Conservation (phyloP, 2,113 vertebrate genomes). For the Thalassoma bifasciatum region DNA sequence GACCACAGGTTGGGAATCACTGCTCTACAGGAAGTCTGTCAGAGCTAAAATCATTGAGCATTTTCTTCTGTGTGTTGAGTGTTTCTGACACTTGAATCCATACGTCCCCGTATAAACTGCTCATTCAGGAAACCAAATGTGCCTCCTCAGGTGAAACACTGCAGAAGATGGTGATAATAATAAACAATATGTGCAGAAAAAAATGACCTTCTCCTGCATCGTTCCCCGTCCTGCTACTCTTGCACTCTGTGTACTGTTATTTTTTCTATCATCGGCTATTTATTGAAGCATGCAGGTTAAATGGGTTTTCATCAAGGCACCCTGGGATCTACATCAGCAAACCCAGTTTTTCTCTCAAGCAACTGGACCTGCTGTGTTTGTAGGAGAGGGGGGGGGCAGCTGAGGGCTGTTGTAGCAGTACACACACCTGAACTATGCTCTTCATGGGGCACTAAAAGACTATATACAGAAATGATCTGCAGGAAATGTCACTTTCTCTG, state of each 20-base stretch:
- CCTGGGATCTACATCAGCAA: constrained; percentile 82
- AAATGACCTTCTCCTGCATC: constrained; percentile 59
- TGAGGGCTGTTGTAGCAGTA: constrained; percentile 29
- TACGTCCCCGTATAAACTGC: neutral
- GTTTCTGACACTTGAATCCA: neutral
- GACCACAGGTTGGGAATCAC: too few relatives aligned
- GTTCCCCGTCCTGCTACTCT: constrained; percentile 56
- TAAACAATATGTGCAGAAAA: constrained; percentile 35
- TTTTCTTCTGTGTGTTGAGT: constrained; percentile 1
- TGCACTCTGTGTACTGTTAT: constrained; percentile 49
- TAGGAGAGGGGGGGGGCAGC: constrained; percentile 16
- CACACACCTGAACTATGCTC: constrained; percentile 30
- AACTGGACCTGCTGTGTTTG: constrained; percentile 36
- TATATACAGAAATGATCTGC: constrained; percentile 1
- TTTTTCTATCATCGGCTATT: constrained; percentile 61
- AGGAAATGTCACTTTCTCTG: neutral
- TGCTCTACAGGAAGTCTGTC: neutral
- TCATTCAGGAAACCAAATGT: constrained; percentile 1
- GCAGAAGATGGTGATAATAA: constrained; percentile 24
- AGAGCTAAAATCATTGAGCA: neutral
- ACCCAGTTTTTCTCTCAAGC: constrained; percentile 43
- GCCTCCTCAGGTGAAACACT: constrained; percentile 19
- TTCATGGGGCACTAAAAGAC: constrained; percentile 49
- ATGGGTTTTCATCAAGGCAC: constrained; percentile 78
- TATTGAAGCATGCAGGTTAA: constrained; percentile 76